Evolutionary conservation across 1,140 invertebrate genomes (phyloP).

Genomic region (Atta texana): DNA sequence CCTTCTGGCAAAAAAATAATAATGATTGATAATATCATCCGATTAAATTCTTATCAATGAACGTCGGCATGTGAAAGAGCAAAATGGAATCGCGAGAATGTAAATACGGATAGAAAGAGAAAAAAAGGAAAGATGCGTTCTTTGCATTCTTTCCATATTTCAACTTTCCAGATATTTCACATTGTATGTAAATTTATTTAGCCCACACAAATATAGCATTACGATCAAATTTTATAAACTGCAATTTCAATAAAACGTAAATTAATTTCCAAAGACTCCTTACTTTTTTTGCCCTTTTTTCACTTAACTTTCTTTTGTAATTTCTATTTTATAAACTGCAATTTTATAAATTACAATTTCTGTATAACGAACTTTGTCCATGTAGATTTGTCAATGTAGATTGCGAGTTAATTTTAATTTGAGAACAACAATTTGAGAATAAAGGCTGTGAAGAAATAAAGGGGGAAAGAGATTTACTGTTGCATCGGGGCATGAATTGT

Average conservation of each 20-base stretch:
- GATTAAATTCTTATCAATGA: slow-evolving; percentile 52
- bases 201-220: neutral
- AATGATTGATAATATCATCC: neutral
- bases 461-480: neutral
- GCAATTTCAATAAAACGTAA: neutral
- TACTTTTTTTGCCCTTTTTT: no score
- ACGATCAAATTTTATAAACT: neutral
- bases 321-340: neutral
- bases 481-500: slow-evolving; percentile 5
- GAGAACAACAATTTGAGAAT: slow-evolving; percentile 9
- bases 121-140: neutral
- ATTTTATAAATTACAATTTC: neutral
- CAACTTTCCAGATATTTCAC: neutral
- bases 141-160: neutral
- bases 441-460: neutral
- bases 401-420: slow-evolving; percentile 27
- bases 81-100: neutral
- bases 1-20: slow-evolving; percentile 38
- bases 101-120: neutral
- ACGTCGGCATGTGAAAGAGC: neutral
- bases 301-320: no score
- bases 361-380: neutral
- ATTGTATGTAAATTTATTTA: neutral
- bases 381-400: no score
- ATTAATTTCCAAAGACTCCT: no score